Evolutionary conservation across 2,888 invertebrate species (phyloP).

Genomic region (Tenodera sinensis): DNA sequence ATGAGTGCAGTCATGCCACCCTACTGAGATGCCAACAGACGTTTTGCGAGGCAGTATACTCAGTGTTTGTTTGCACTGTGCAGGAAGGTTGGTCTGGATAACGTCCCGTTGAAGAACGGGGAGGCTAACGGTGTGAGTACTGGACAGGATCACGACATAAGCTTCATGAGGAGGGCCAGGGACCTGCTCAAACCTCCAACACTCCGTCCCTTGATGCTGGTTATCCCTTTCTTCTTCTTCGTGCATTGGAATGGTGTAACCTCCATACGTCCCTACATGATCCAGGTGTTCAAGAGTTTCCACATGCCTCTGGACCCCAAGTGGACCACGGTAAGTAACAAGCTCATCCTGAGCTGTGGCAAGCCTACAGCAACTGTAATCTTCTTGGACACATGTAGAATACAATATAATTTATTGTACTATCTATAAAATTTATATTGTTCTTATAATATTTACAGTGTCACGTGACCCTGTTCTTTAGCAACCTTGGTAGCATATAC

Average conservation of each 20-base stretch:
- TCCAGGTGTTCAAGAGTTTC: constrained; percentile 50
- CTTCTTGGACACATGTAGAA: too few species aligned
- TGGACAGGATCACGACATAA: not conserved
- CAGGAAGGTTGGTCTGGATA: not conserved
- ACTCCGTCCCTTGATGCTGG: constrained; percentile 50
- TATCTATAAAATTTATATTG: too few species aligned
- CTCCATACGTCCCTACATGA: constrained; percentile 54
- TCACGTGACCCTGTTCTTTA: too few species aligned
- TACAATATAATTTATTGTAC: too few species aligned
- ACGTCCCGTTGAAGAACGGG: not conserved
- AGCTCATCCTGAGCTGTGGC: too few species aligned
- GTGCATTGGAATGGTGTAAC: constrained; percentile 51
- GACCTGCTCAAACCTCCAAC: constrained; percentile 53
- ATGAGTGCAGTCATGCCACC: too few species aligned
- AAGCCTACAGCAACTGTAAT: too few species aligned
- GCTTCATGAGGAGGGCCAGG: not conserved
- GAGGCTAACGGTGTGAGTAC: not conserved
- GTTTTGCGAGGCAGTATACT: too few species aligned
- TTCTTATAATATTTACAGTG: too few species aligned
- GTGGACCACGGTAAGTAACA: constrained; percentile 51
- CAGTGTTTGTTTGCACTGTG: too few species aligned
- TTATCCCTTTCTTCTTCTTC: constrained; percentile 54
- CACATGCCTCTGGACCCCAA: constrained; percentile 42
- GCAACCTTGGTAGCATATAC: too few species aligned
- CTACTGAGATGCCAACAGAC: too few species aligned